Base-by-base conservation (phyloP, 2,113 vertebrate genomes). In the Cryptomyrus ogoouensis region DNA sequence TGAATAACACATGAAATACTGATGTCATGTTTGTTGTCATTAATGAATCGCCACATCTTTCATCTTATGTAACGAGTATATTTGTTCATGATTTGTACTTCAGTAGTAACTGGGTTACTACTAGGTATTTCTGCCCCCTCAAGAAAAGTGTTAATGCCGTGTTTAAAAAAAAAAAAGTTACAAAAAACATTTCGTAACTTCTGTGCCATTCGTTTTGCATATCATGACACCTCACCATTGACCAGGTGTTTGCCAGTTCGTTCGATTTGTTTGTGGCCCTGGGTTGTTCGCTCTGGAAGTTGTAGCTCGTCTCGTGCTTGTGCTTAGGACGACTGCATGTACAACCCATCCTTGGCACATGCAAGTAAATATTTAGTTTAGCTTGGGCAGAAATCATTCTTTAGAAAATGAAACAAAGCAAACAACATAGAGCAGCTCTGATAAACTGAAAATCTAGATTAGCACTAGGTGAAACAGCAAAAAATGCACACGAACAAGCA, bases 281-380 rank as follows among this genome's bases (percentile, higher is more conserved):
- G 24, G 83, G 5, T 47, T 86, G n/a, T 86, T n/a, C 83, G 3
- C 27, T 24, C 10, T 24, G 35, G 83, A 85, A 86, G 21, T 50
- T 49, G 42, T 49, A 27, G 87, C 2, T 31, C 12, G 0, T 92
- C 83, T 31, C 92, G 90, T 15, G 52, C 9, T 84, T 53, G 0
- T 89, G 44, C 88, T 93, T 94, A 90, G 93, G 93, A 42, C 62
- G 92, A 93, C 96, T 96, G 92, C 93, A 95, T 42, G 83, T 7
- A 90, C 94, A 94, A 93, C 96, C 96, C 96, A 96, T 96, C 90
- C 95, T 96, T 92, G 46, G 21, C n/a, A 31, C 50, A 17, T 42
- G 39, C 70, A 87, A 44, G 52, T 24, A 5, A 85, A 58, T 31
- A 62, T 56, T 87, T 27, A 86, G 83, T 12, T 47, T 86, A 86